Conservation (phyloP, 2,113 vertebrate species). For the Jacana jacana region DNA sequence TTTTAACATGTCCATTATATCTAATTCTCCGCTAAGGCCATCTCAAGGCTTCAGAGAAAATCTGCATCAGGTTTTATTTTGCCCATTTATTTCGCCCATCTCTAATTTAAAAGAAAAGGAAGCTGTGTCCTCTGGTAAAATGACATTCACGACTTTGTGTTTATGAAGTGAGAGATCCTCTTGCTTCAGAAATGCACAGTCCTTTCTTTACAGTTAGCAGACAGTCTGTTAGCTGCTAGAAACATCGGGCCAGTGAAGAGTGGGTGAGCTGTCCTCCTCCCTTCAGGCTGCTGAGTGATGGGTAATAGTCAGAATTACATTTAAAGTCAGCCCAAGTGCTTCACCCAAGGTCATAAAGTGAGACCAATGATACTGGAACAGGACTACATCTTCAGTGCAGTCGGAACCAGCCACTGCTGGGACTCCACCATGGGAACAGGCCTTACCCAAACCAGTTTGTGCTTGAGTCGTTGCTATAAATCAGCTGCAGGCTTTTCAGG, state of each 20-base stretch:
- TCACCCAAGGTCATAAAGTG: not conserved
- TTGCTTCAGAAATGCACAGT: not conserved
- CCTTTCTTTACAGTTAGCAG: not conserved
- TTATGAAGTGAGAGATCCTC: constrained; percentile 24
- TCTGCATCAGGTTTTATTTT: not conserved
- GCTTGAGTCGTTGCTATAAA: not conserved
- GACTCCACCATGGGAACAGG: not conserved
- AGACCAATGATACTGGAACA: not conserved
- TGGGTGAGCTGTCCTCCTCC: not conserved
- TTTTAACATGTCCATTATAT: constrained; percentile 5
- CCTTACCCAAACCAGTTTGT: not conserved
- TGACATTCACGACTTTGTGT: not conserved
- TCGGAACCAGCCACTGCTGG: not conserved
- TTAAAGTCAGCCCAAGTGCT: not conserved
- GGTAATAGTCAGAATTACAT: not conserved
- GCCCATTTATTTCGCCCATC: not conserved
- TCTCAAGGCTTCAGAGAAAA: constrained; percentile 1
- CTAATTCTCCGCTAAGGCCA: constrained; percentile 20
- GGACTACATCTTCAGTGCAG: not conserved
- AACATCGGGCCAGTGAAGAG: not conserved
- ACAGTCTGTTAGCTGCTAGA: not conserved
- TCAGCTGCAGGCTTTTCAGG: not conserved
- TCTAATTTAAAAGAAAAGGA: not conserved
- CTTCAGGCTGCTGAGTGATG: not conserved
- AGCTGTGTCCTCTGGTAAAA: not conserved